phyloP scores from a whole-genome alignment of 2,113 vertebrate genomes.

The Amblyopsis rosae region DNA sequence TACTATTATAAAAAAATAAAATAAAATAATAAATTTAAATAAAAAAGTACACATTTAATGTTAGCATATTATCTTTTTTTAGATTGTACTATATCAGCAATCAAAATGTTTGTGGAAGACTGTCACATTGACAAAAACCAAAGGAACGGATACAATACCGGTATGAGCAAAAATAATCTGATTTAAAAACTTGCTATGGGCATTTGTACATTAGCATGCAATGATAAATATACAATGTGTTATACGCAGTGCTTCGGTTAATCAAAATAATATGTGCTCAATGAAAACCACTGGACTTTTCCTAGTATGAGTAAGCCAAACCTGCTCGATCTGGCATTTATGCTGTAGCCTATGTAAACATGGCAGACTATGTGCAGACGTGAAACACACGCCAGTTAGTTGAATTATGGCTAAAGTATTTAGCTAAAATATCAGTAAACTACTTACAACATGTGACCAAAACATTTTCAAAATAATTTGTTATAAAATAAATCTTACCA shows the following conservation, averaged over 20 bases:
- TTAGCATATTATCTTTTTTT: constrained; percentile 1
- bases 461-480: constrained; percentile 3
- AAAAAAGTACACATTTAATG: constrained; percentile 3
- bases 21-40: no score
- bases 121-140: not conserved
- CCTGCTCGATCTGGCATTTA: constrained; percentile 23
- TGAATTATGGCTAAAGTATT: not conserved
- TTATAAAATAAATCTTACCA: constrained; percentile 30
- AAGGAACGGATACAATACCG: no score
- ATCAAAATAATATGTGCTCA: constrained; percentile 2
- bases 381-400: not conserved
- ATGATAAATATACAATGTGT: constrained; percentile 6
- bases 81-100: not conserved
- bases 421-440: constrained; percentile 14
- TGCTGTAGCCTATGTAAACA: constrained; percentile 48
- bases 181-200: no score
- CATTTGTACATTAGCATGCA: not conserved
- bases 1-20: constrained; percentile 5
- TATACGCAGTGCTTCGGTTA: not conserved
- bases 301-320: constrained; percentile 20
- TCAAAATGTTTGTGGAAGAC: constrained; percentile 15
- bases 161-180: no score
- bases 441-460: constrained; percentile 10
- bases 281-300: not conserved
- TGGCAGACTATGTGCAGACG: not conserved